Conservation (phyloP, 2,797 vertebrate species). For the Hyperoplus immaculatus region DNA sequence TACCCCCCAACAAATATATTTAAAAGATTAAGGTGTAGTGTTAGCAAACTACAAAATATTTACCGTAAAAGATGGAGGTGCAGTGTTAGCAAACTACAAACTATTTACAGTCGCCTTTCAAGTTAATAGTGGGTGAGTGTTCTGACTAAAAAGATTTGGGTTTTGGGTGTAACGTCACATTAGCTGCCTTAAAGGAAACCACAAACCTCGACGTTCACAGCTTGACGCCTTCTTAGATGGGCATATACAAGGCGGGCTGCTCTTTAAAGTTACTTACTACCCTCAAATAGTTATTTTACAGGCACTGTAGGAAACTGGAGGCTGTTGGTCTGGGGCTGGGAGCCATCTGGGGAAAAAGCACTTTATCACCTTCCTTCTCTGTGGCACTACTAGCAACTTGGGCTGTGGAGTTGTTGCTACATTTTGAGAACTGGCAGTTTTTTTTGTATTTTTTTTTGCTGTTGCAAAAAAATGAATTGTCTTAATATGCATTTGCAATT, state of each 20-base stretch:
- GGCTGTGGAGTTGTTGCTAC: neutral
- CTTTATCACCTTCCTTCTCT: slow-evolving; percentile 24
- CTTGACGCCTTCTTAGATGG: slow-evolving; percentile 63
- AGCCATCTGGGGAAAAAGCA: slow-evolving; percentile 63
- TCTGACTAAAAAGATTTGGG: slow-evolving; percentile 45
- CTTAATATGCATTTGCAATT: too few species aligned
- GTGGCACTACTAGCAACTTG: slow-evolving; percentile 6
- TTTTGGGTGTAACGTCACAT: slow-evolving; percentile 54
- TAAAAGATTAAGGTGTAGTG: slow-evolving; percentile 31
- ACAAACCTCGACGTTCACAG: slow-evolving; percentile 67
- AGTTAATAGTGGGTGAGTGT: slow-evolving; percentile 56
- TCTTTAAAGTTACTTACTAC: slow-evolving; percentile 48
- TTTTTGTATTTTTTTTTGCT: neutral
- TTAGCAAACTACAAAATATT: slow-evolving; percentile 68
- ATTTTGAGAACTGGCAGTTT: slow-evolving; percentile 1
- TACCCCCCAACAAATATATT: slow-evolving; percentile 6
- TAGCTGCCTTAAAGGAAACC: slow-evolving; percentile 63
- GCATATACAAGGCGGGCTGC: slow-evolving; percentile 51
- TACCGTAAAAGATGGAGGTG: slow-evolving; percentile 14
- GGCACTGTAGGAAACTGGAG: slow-evolving; percentile 72
- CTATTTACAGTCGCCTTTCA: slow-evolving; percentile 55
- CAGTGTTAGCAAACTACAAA: slow-evolving; percentile 65
- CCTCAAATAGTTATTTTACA: slow-evolving; percentile 71
- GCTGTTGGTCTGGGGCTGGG: slow-evolving; percentile 63
- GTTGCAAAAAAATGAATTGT: neutral